These are phyloP conservation scores for Nasua narica DNA, from an alignment of 2,797 vertebrate species.

Conservation along the genomic window DNA sequence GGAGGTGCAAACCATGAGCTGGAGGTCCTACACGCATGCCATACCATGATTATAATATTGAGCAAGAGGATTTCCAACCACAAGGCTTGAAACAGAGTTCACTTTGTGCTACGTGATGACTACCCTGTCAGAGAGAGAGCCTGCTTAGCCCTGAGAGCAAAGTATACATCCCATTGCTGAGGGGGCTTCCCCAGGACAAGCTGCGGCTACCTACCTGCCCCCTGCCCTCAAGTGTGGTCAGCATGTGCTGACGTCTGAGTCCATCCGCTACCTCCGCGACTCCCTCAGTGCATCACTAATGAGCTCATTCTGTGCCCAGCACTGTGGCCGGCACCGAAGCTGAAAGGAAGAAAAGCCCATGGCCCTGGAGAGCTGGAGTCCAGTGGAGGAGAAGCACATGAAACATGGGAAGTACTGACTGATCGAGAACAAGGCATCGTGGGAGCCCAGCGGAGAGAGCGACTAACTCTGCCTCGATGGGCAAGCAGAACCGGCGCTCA, in stretches of 20 bases:
- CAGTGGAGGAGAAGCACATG: neutral
- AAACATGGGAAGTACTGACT: neutral
- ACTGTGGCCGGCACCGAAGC: neutral
- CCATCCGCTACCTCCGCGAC: no score
- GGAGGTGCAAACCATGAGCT: no score
- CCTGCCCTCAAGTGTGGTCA: neutral
- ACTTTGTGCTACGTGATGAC: neutral
- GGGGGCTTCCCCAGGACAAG: neutral
- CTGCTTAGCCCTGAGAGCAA: neutral
- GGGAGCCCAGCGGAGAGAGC: neutral
- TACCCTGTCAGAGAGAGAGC: neutral
- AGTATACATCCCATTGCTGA: neutral
- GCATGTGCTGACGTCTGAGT: neutral
- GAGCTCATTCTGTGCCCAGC: neutral
- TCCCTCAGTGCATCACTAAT: neutral
- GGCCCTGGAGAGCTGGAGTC: neutral
- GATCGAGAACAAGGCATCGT: neutral
- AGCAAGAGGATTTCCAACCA: neutral
- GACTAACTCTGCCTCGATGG: neutral
- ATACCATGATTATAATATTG: no score
- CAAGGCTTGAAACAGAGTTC: neutral
- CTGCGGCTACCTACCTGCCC: fast-evolving
- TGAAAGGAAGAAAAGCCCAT: neutral
- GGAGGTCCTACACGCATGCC: neutral
- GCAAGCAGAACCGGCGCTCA: neutral